phyloP scores from a whole-genome alignment of 1,140 invertebrate genomes.

The Drosophila oshimai region DNA sequence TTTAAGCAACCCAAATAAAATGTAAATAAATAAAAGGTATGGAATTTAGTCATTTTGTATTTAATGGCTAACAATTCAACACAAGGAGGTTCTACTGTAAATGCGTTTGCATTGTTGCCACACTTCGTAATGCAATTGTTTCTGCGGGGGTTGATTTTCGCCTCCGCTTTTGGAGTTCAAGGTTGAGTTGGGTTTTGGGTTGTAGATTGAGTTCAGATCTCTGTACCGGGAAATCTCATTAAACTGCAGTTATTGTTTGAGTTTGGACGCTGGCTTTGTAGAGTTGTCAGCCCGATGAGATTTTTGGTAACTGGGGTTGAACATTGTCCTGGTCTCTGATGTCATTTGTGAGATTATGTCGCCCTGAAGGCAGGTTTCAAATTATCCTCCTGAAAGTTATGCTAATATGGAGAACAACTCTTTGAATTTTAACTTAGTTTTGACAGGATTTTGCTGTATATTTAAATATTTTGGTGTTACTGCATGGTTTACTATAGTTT shows the following conservation, averaged over 20 bases:
- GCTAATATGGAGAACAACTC: constrained; percentile 3
- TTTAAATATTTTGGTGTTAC: background rate
- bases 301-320: constrained; percentile 6
- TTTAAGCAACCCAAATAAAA: too few species aligned
- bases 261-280: background rate
- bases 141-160: constrained; percentile 31
- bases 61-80: too few species aligned
- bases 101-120: constrained; percentile 38
- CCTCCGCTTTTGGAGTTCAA: constrained; percentile 40
- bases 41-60: too few species aligned
- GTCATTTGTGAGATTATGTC: background rate
- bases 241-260: constrained; percentile 61
- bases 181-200: constrained; percentile 32
- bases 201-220: constrained; percentile 12
- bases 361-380: background rate
- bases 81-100: background rate
- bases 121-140: constrained; percentile 59
- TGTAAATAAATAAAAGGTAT: too few species aligned
- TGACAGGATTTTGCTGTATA: background rate
- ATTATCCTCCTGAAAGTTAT: background rate
- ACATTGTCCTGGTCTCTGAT: background rate
- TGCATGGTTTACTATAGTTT: too few species aligned
- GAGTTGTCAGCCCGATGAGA: constrained; percentile 14
- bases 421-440: background rate
- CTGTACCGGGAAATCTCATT: constrained; percentile 50